Percentiles rank a stretch among this genome's conserved stretches.
These are phyloP conservation scores for Sciurus niger DNA, from an alignment of 2,113 vertebrate genomes.

Conservation along the genomic window DNA sequence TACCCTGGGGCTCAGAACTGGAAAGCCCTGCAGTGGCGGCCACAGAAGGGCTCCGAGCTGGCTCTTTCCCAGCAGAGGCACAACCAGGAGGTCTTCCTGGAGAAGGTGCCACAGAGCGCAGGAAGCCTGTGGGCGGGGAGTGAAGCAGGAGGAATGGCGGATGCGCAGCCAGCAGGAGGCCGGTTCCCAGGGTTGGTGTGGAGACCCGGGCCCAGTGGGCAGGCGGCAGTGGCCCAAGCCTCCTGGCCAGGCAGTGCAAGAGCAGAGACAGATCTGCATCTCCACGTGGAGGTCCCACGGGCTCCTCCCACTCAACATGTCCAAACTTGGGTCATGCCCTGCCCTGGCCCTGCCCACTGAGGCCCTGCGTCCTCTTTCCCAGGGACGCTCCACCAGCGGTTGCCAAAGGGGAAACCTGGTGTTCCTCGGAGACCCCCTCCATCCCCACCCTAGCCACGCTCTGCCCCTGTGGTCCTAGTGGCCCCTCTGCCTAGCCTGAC, in stretches of 20 bases:
- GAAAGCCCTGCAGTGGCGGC: background rate
- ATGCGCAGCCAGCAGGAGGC: background rate
- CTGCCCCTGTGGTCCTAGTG: background rate
- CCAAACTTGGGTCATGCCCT: background rate
- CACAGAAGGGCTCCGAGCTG: background rate
- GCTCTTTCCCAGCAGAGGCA: background rate
- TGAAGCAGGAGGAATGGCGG: background rate
- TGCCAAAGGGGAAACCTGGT: background rate
- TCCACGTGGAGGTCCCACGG: no score
- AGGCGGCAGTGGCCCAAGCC: no score
- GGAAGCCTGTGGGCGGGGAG: rapidly evolving
- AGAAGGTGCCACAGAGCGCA: background rate
- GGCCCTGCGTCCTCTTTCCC: background rate
- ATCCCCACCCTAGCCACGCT: no score
- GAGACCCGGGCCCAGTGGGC: rapidly evolving
- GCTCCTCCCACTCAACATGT: background rate
- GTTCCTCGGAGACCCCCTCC: background rate
- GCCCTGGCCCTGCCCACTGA: background rate
- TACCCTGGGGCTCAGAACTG: no score
- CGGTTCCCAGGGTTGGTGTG: background rate
- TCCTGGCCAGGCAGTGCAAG: background rate
- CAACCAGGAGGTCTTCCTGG: background rate
- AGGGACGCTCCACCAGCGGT: background rate
- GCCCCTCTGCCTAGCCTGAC: background rate
- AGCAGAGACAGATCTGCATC: background rate